Conservation (phyloP, 2,888 invertebrate species). For the Craniophora ligustri region DNA sequence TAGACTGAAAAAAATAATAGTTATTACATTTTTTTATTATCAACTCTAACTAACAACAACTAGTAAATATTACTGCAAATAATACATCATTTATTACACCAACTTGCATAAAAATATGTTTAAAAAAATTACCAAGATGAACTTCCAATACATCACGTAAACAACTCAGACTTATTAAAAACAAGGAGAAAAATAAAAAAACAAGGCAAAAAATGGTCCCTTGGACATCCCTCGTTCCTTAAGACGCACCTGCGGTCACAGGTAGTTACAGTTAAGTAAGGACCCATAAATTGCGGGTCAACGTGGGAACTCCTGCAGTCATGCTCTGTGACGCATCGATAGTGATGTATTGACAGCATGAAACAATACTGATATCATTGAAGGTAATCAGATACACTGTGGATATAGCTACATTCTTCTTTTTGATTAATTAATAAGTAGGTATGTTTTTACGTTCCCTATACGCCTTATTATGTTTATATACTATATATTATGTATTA, state of each 20-base stretch:
- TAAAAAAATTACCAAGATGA: background rate
- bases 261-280: slow-evolving; percentile 78
- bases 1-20: too few species aligned
- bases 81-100: too few species aligned
- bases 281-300: slow-evolving; percentile 87
- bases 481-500: too few species aligned
- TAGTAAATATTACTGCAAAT: too few species aligned
- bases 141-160: slow-evolving; percentile 4
- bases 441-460: too few species aligned
- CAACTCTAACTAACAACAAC: too few species aligned
- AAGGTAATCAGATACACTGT: slow-evolving; percentile 30
- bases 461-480: too few species aligned
- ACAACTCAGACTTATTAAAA: slow-evolving; percentile 20
- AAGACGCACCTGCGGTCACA: slow-evolving; percentile 85
- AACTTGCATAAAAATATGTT: too few species aligned
- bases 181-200: slow-evolving; percentile 31
- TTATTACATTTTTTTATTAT: too few species aligned
- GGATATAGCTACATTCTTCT: too few species aligned
- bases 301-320: slow-evolving; percentile 81
- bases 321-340: slow-evolving; percentile 75
- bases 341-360: slow-evolving; percentile 52
- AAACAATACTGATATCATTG: slow-evolving; percentile 47
- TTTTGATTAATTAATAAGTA: too few species aligned
- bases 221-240: slow-evolving; percentile 76
- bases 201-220: slow-evolving; percentile 4